Percentiles rank a stretch among this genome's conserved stretches.
Conservation (phyloP, 2,888 invertebrate species). For the Andrena chrysosceles region DNA sequence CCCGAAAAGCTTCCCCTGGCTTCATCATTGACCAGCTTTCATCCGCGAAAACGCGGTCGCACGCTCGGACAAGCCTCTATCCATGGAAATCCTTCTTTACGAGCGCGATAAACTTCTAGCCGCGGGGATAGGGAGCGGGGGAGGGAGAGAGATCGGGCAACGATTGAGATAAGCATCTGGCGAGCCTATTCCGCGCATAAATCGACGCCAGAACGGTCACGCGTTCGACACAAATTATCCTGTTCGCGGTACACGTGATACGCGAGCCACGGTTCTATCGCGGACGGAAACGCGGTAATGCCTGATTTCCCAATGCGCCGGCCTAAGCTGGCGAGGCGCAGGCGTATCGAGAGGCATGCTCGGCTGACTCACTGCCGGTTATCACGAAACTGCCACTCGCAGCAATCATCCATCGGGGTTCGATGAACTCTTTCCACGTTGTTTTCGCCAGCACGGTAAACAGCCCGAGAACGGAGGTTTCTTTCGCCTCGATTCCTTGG, state of each 20-base stretch:
- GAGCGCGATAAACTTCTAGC: constrained; percentile 59
- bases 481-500: constrained; percentile 39
- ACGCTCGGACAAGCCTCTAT: neutral
- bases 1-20: neutral
- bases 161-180: constrained; percentile 69
- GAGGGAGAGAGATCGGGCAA: constrained; percentile 58
- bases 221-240: constrained; percentile 74
- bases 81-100: constrained; percentile 60
- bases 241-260: constrained; percentile 66
- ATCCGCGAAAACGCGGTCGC: neutral
- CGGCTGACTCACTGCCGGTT: constrained; percentile 52
- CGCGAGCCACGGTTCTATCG: constrained; percentile 20
- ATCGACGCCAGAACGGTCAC: constrained; percentile 70
- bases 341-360: constrained; percentile 29
- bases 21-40: neutral
- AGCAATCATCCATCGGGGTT: constrained; percentile 40
- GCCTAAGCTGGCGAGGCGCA: constrained; percentile 4
- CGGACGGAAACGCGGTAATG: constrained; percentile 60
- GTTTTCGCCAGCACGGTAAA: constrained; percentile 46
- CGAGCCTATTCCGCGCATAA: constrained; percentile 61
- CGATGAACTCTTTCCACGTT: constrained; percentile 48
- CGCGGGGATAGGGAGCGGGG: neutral
- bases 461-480: constrained; percentile 17
- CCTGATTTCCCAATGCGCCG: constrained; percentile 61
- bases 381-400: constrained; percentile 47